Evolutionary conservation across 2,888 invertebrate species (phyloP), one percentile per base, ranked within the genome.

Genomic region (Odontocolon sp.): DNA sequence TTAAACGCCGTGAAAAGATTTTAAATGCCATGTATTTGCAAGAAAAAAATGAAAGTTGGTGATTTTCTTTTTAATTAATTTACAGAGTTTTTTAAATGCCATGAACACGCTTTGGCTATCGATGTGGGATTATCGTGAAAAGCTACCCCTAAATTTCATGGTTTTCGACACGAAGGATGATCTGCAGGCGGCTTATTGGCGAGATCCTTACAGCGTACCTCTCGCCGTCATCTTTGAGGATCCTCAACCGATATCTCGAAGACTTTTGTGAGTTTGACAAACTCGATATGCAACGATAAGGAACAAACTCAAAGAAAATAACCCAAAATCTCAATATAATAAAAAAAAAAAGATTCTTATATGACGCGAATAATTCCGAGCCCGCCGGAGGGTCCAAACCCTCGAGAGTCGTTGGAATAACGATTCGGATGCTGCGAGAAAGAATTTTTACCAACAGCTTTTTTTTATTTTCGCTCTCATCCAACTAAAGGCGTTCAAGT

Each of bases 101-200:
- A 93, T 94, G 86, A 94, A 95, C 88, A 88, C 87, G 2, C 88
- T 94, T 66, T 93, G 94, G 90, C 86, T 91, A 59, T 92, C 92
- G n/a, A 91, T 91, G 88, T 90, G 91, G 84, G 87, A 90, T 70
- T 87, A 87, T 73, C 92, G 92, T 0, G 91, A 91, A 18, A 92
- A 92, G 83, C 91, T 92, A 70, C 92, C 93, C 8, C 92, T 95
- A 33, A 3, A 2, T 42, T 47, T 47, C 47, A 54, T 54, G 76
- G 92, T 93, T 67, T 95, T 93, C 89, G 92, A 93, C 81, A 92
- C 93, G 78, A 93, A 93, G 78, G 93, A 94, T 45, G 94, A 94
- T 61, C 91, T 96, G 59, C 92, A 94, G 81, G 93, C 93, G 38
- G 94, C 93, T 0, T 96, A 95, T 87, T 94, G 94, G 92, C 92